phyloP scores from a whole-genome alignment of 35 echinoderm and acorn worm species.

The Apostichopus californicus region DNA sequence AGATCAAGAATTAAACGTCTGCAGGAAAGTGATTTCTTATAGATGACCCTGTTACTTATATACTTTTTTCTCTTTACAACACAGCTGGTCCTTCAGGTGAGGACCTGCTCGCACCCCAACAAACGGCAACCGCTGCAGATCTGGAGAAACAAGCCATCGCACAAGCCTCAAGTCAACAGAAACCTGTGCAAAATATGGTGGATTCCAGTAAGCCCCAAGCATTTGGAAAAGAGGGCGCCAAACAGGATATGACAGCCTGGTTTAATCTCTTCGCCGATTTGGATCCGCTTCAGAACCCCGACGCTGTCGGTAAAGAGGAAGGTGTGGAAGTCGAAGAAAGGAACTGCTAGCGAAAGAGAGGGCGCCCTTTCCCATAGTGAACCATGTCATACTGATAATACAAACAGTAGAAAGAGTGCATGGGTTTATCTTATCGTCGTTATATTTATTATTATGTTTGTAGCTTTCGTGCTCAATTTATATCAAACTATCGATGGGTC shows the following conservation, averaged over 20 bases:
- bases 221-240: slow-evolving; percentile 78
- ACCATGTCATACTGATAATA: neutral
- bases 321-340: slow-evolving; percentile 63
- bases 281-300: slow-evolving; percentile 92
- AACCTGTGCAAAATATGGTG: slow-evolving; percentile 56
- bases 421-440: neutral
- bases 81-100: slow-evolving; percentile 3
- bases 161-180: neutral
- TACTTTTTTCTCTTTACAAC: neutral
- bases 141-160: neutral
- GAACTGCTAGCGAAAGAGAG: slow-evolving; percentile 56
- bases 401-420: neutral
- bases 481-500: neutral
- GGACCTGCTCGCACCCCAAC: slow-evolving; percentile 26
- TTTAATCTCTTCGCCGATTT: slow-evolving; percentile 98
- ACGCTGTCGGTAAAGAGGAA: slow-evolving; percentile 84
- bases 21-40: too few species aligned
- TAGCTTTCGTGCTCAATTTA: neutral
- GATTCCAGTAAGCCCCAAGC: slow-evolving; percentile 92
- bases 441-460: slow-evolving; percentile 17
- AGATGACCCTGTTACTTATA: too few species aligned
- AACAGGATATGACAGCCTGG: slow-evolving; percentile 98
- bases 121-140: neutral
- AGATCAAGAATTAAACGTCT: too few species aligned
- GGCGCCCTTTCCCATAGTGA: neutral